Conservation (phyloP, 2,797 vertebrate genomes). For the Schizopygopsis malacanthus region DNA sequence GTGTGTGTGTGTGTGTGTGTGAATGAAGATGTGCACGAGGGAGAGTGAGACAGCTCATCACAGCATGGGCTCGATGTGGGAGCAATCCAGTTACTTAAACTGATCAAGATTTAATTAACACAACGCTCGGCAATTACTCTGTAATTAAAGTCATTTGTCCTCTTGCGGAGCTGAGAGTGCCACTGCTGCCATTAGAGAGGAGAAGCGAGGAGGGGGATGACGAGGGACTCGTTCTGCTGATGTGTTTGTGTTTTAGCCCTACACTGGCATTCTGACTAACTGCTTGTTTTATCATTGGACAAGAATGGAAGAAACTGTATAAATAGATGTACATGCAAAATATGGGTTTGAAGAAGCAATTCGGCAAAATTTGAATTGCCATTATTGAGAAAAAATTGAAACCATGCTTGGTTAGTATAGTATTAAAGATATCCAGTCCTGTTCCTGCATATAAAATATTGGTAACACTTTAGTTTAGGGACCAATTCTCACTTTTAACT, state of each 20-base stretch:
- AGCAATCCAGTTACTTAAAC: slow-evolving; percentile 98
- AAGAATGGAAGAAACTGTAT: neutral
- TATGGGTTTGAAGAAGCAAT: neutral
- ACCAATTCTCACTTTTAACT: neutral
- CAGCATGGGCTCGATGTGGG: slow-evolving; percentile 87
- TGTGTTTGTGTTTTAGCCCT: slow-evolving; percentile 12
- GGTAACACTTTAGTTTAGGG: neutral
- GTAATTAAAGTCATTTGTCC: slow-evolving; percentile 99
- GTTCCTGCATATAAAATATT: neutral
- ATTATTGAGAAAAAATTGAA: neutral
- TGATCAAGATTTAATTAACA: slow-evolving; percentile 99
- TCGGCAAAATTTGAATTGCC: neutral
- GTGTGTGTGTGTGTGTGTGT: slow-evolving; percentile 1
- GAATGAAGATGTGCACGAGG: slow-evolving; percentile 46
- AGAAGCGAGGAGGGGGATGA: slow-evolving; percentile 50
- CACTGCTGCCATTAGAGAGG: slow-evolving; percentile 61
- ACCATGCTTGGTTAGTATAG: neutral
- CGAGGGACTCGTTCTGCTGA: slow-evolving; percentile 40
- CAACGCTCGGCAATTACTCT: slow-evolving; percentile 94
- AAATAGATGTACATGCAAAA: neutral
- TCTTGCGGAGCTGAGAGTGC: slow-evolving; percentile 77
- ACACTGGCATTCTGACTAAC: neutral
- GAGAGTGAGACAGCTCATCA: slow-evolving; percentile 63
- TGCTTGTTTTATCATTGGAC: neutral
- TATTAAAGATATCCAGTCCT: neutral